Conservation (phyloP, 2,113 vertebrate genomes). For the Struthio camelus region DNA sequence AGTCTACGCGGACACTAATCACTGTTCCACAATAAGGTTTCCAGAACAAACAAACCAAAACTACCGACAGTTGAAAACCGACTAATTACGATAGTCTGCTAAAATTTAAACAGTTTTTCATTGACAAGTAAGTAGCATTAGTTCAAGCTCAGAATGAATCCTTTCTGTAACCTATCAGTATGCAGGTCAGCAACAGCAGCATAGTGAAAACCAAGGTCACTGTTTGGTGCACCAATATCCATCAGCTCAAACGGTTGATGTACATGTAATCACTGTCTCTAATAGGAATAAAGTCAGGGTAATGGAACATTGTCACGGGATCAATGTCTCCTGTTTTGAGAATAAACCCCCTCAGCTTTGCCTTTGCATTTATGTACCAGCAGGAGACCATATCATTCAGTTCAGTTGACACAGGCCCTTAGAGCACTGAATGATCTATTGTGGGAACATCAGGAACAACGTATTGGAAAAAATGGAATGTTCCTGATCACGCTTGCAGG, state of each 20-base stretch:
- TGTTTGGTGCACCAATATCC: constrained; percentile 32
- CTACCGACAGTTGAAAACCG: not conserved
- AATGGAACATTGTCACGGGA: constrained; percentile 63
- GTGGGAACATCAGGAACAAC: constrained; percentile 50
- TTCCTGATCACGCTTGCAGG: constrained; percentile 24
- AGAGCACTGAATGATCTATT: constrained; percentile 56
- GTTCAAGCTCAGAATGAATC: not conserved
- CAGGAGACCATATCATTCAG: constrained; percentile 55
- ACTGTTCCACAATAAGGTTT: not conserved
- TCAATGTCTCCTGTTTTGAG: constrained; percentile 68
- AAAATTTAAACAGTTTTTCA: not conserved
- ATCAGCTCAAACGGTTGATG: constrained; percentile 55
- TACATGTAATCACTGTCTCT: constrained; percentile 64
- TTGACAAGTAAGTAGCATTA: not conserved
- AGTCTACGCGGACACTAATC: not conserved
- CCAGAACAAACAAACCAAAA: not conserved
- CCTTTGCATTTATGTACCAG: constrained; percentile 62
- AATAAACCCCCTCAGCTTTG: constrained; percentile 65
- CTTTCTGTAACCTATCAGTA: not conserved
- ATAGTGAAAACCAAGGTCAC: constrained; percentile 27
- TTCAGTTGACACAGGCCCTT: constrained; percentile 56
- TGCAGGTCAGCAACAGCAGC: not conserved
- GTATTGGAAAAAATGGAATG: constrained; percentile 34
- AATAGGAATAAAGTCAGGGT: constrained; percentile 60
- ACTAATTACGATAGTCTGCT: not conserved